Base-by-base conservation (phyloP, 2,797 vertebrate genomes). In the Oreochromis grahami region DNA sequence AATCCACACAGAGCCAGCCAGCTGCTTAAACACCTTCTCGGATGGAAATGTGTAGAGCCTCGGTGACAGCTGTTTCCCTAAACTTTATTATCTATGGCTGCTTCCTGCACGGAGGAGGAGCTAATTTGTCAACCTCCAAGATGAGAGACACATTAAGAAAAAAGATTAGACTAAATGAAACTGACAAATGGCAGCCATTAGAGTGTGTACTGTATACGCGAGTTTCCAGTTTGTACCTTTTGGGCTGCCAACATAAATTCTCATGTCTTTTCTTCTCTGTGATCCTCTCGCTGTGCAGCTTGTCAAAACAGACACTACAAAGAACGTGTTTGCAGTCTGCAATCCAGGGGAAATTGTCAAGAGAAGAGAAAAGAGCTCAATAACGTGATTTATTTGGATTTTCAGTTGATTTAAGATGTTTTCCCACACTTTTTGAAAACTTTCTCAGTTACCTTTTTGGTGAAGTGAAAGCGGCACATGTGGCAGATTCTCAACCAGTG, bases 141-240 rank as follows among this genome's bases (percentile, higher is more conserved):
- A 85, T 86, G 82, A 89, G 82, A 83, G 74, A 91, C 80, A 80
- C 87, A 84, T 91, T 85, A 86, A 87, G 82, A 89, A 93, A 93
- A 85, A 90, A 84, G 93, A 93, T 93, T 88, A 87, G 72, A 86
- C 78, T 84, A 91, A 83, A 83, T 88, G 77, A 92, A 90, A 88
- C 55, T 94, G 90, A 95, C 86, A 83, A 94, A 94, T 90, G 81
- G 78, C 81, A 76, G 81, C 86, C 85, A 93, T 94, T 94, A 90
- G 82, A 82, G 52, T 34, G 43, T 79, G 24, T 55, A 36, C 38
- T 50, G 32, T 87, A 52, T 74, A 15, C 36, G 19, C 48, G 58
- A 48, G 21, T 45, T 78, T 58, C 24, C 60, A 78, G 41, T 85
- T 77, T 76, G 63, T 88, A 26, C 38, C 19, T 50, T 80, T 87